Evolutionary conservation across 2,113 vertebrate genomes (phyloP), one percentile per base, ranked within the genome.

Genomic region (Mola mola): DNA sequence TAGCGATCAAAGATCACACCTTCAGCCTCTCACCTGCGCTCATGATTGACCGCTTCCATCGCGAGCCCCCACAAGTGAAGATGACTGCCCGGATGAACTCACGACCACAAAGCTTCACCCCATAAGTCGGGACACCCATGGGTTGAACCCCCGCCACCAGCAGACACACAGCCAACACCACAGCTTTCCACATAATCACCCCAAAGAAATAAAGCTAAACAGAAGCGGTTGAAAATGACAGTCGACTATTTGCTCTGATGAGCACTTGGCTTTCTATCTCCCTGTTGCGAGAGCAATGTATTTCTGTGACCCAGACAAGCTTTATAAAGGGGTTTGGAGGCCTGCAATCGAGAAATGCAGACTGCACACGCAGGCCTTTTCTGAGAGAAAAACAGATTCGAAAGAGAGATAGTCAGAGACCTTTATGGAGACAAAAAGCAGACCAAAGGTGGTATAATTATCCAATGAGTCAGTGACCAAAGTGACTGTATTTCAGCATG

Each of bases 1-100:
- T 58, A 47, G 15, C 8, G n/a, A 33, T 28, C 12, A 40, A 9
- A 25, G 29, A 13, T 34, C 11, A 15, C 1, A 5, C 10, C 17
- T 26, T 41, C 4, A 2, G 47, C 20, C 28, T 69, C 89, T 86
- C 62, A 92, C 93, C 90, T 87, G 84, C 15, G 55, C 70, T 81
- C 37, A 36, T 70, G 31, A 87, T 79, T 8, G 87, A 85, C 8
- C 94, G 84, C 59, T 70, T 94, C 95, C 95, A 96, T 4, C 94
- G 87, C 5, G 94, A 94, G 5, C 94, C 91, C 29, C 94, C 95
- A 0, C 95, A 96, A 53, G 93, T 94, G 58, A 94, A 95, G 82
- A 96, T 94, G 75, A 95, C 92, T 0, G 94, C 93, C 0, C 94
- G 90, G 80, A 96, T 94, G 83, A 96, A 95, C 60, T 95, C 93